Percentiles rank a stretch among this genome's conserved stretches.
These are phyloP conservation scores for Otolemur crassicaudatus DNA, from an alignment of 2,797 vertebrate species.

Conservation along the genomic window DNA sequence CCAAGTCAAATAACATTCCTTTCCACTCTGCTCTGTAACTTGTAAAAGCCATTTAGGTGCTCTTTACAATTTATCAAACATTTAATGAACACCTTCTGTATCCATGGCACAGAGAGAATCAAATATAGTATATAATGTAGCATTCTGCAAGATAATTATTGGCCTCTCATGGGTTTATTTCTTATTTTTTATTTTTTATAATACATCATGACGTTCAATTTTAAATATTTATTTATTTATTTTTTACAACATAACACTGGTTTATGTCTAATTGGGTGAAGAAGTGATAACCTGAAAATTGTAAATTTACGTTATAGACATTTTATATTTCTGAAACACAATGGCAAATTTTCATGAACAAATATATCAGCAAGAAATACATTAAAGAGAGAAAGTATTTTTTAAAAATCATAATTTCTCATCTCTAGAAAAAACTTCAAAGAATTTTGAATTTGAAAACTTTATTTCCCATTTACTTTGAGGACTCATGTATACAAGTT, in stretches of 20 bases:
- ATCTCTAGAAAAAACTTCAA: conserved; percentile 42
- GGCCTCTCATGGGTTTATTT: conserved; percentile 35
- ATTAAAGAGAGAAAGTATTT: not conserved
- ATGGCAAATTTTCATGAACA: conserved; percentile 24
- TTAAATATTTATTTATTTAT: not conserved
- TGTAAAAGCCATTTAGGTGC: conserved; percentile 51
- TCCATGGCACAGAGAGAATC: conserved; percentile 53
- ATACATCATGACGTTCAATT: not conserved
- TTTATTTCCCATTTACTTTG: conserved; percentile 45
- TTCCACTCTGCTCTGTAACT: conserved; percentile 32
- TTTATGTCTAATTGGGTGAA: conserved; percentile 65
- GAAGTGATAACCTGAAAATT: conserved; percentile 48
- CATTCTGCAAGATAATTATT: conserved; percentile 26
- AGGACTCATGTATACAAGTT: not conserved
- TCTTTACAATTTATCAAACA: conserved; percentile 23
- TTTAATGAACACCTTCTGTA: conserved; percentile 45
- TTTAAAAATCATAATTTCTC: conserved; percentile 40
- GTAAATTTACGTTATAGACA: conserved; percentile 44
- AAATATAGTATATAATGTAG: conserved; percentile 32
- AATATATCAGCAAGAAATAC: conserved; percentile 35
- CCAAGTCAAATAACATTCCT: conserved; percentile 64
- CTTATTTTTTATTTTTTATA: not conserved
- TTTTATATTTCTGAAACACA: conserved; percentile 3
- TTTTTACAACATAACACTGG: not conserved
- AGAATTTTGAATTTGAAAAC: conserved; percentile 50